A percentile compares a stretch with the other conserved stretches of the same genome.
Conservation (phyloP, 2,113 vertebrate genomes). For the Mus pahari region DNA sequence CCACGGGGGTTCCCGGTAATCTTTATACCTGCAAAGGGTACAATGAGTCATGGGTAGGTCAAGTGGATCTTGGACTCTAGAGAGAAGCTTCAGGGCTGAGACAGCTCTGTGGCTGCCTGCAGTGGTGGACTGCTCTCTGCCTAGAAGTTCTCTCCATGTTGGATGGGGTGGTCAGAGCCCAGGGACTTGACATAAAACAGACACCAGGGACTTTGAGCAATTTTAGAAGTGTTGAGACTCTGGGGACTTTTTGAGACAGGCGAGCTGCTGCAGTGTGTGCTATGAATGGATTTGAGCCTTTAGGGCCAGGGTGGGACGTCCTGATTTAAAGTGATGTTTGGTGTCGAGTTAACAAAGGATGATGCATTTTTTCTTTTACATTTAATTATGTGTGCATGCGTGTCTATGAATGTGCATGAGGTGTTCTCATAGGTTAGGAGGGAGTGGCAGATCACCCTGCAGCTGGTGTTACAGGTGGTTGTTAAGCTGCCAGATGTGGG, state of each 20-base stretch:
- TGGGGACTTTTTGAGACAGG: background rate
- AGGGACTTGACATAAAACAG: background rate
- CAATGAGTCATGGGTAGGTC: background rate
- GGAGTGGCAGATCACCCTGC: background rate
- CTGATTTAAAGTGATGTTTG: background rate
- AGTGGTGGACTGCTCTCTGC: fast-evolving
- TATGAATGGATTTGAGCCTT: background rate
- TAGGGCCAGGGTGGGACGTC: background rate
- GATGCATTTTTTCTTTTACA: background rate
- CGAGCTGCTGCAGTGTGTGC: no score
- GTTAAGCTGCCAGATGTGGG: background rate
- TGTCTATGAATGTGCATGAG: background rate
- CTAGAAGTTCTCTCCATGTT: fast-evolving
- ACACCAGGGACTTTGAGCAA: no score
- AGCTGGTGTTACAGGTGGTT: no score
- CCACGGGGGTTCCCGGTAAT: slow-evolving; percentile 96
- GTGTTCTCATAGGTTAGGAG: background rate
- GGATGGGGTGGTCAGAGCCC: background rate
- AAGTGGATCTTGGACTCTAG: fast-evolving
- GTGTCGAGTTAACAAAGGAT: background rate
- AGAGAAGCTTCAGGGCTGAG: fast-evolving
- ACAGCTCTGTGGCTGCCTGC: background rate
- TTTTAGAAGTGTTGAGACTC: background rate
- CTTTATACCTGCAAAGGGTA: slow-evolving; percentile 92
- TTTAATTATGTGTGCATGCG: background rate